A percentile compares a stretch with the other conserved stretches of the same genome.
phyloP scores from a whole-genome alignment of 2,797 vertebrate genomes.

The Zalophus californianus region DNA sequence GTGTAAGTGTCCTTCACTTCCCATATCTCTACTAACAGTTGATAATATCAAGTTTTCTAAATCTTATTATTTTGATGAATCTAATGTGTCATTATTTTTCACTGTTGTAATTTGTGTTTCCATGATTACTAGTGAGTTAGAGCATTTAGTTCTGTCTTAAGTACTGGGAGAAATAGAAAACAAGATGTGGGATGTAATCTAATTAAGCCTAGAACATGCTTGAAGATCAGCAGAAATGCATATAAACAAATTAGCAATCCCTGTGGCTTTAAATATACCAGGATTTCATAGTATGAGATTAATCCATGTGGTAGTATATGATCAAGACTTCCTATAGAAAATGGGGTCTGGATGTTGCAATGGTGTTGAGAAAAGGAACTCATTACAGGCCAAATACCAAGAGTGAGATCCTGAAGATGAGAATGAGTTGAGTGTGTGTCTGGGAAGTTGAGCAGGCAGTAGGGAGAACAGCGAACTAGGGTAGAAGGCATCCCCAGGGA shows the following conservation, averaged over 20 bases:
- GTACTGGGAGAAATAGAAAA: background rate
- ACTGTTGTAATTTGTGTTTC: background rate
- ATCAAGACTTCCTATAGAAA: background rate
- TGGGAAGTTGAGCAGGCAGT: background rate
- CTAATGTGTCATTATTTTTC: background rate
- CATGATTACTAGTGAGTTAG: background rate
- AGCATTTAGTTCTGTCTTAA: background rate
- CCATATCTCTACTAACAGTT: background rate
- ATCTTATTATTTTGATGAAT: background rate
- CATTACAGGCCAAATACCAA: background rate
- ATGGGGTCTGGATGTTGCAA: background rate
- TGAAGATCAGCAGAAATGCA: background rate
- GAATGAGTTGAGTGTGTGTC: background rate
- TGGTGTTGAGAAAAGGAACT: background rate
- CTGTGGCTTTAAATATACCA: background rate
- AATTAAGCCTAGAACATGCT: background rate
- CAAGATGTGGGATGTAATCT: background rate
- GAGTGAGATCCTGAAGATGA: background rate
- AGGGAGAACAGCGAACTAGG: background rate
- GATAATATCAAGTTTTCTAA: background rate
- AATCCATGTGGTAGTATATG: background rate
- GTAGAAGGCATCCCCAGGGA: background rate
- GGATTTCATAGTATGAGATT: background rate
- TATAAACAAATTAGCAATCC: background rate
- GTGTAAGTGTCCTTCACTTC: background rate